Evolutionary conservation across 2,888 invertebrate genomes (phyloP).

Genomic region (Melanostoma scalare): DNA sequence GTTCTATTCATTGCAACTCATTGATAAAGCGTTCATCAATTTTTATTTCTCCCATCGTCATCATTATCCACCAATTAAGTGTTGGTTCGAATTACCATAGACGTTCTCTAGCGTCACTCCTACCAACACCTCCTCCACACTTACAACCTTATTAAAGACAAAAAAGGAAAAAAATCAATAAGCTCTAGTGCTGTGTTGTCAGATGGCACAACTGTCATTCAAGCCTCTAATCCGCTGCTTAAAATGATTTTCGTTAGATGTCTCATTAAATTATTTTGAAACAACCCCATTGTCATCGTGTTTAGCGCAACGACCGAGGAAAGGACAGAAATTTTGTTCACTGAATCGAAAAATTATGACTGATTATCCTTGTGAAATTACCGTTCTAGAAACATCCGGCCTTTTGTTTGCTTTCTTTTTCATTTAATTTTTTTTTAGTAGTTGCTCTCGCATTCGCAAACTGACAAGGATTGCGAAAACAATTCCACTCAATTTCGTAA

Average conservation of each 20-base stretch:
- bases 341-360: slow-evolving; percentile 68
- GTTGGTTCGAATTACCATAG: neutral
- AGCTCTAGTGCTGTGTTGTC: slow-evolving; percentile 27
- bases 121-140: neutral
- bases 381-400: slow-evolving; percentile 18
- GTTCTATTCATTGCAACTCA: slow-evolving; percentile 49
- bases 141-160: neutral
- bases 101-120: neutral
- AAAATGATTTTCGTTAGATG: slow-evolving; percentile 71
- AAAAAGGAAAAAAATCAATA: slow-evolving; percentile 1
- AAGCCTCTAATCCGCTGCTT: slow-evolving; percentile 58
- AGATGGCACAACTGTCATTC: slow-evolving; percentile 65
- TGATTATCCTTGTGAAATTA: slow-evolving; percentile 61
- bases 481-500: slow-evolving; percentile 66
- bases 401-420: slow-evolving; percentile 40
- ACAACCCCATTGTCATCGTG: slow-evolving; percentile 55
- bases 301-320: slow-evolving; percentile 19
- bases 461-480: slow-evolving; percentile 44
- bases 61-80: slow-evolving; percentile 64
- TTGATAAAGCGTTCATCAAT: slow-evolving; percentile 46
- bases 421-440: neutral
- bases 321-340: slow-evolving; percentile 50
- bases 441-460: neutral
- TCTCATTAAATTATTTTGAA: slow-evolving; percentile 71
- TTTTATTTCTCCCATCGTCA: slow-evolving; percentile 23